phyloP scores from a whole-genome alignment of 2,113 vertebrate genomes.

The Amphiprion percula region DNA sequence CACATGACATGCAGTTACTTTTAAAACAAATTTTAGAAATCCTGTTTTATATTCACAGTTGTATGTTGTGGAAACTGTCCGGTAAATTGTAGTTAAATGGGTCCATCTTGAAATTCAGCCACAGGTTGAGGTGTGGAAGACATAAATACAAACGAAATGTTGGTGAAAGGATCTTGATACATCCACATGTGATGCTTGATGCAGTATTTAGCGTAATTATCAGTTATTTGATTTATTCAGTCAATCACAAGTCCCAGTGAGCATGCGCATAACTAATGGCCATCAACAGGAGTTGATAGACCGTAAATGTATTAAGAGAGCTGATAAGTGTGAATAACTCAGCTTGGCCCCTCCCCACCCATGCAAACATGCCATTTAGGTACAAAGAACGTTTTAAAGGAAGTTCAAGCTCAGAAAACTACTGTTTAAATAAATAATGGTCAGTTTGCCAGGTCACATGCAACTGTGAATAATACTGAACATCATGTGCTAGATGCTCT shows the following conservation, averaged over 20 bases:
- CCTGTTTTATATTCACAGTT: not conserved
- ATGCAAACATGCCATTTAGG: not conserved
- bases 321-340: not conserved
- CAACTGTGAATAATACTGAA: not conserved
- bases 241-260: slow-evolving; percentile 19
- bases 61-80: not conserved
- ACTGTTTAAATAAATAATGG: not conserved
- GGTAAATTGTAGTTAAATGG: not conserved
- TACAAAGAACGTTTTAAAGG: not conserved
- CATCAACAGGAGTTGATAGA: not conserved
- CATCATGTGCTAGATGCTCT: not conserved
- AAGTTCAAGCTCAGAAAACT: not conserved
- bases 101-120: not conserved
- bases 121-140: not conserved
- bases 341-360: not conserved
- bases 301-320: not conserved
- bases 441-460: not conserved
- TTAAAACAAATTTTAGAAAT: no score
- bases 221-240: not conserved
- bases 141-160: not conserved
- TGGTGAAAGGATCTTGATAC: not conserved
- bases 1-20: not conserved
- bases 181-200: not conserved
- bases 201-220: slow-evolving; percentile 4
- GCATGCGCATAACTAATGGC: not conserved